Percentiles rank a stretch among this genome's conserved stretches.
These are phyloP conservation scores for Parochlus steinenii DNA, from an alignment of 2,888 invertebrate genomes.

Conservation along the genomic window DNA sequence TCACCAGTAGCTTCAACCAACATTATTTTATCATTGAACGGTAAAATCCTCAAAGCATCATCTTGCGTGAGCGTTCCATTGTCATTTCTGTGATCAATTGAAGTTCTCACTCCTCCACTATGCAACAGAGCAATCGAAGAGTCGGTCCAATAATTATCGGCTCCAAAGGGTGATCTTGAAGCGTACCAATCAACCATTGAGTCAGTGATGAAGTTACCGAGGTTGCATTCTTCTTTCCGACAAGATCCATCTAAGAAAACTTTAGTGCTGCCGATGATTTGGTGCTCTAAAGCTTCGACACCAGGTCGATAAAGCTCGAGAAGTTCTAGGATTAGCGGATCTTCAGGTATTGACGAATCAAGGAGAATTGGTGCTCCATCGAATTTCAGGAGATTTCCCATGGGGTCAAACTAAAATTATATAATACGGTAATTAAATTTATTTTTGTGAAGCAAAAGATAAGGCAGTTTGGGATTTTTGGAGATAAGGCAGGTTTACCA, in stretches of 20 bases:
- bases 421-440: too few relatives aligned
- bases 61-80: conserved; percentile 44
- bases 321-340: conserved; percentile 40
- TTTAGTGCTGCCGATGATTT: conserved; percentile 50
- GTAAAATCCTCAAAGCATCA: conserved; percentile 52
- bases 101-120: conserved; percentile 38
- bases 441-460: too few relatives aligned
- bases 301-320: conserved; percentile 42
- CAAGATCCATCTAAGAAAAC: conserved; percentile 57
- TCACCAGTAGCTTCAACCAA: neutral
- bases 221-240: conserved; percentile 54
- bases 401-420: conserved; percentile 53
- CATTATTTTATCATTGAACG: conserved; percentile 30
- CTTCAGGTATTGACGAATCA: conserved; percentile 45
- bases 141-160: conserved; percentile 43
- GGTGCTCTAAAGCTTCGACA: too few relatives aligned
- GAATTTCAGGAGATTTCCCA: conserved; percentile 50
- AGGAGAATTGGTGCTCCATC: conserved; percentile 64
- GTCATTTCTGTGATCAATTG: conserved; percentile 33
- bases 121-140: conserved; percentile 24
- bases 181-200: conserved; percentile 46
- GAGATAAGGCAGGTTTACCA: too few relatives aligned
- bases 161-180: conserved; percentile 26
- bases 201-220: conserved; percentile 64
- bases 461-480: too few relatives aligned